These are phyloP conservation scores for Diadophis punctatus DNA, from an alignment of 2,113 vertebrate species.

Conservation along the genomic window DNA sequence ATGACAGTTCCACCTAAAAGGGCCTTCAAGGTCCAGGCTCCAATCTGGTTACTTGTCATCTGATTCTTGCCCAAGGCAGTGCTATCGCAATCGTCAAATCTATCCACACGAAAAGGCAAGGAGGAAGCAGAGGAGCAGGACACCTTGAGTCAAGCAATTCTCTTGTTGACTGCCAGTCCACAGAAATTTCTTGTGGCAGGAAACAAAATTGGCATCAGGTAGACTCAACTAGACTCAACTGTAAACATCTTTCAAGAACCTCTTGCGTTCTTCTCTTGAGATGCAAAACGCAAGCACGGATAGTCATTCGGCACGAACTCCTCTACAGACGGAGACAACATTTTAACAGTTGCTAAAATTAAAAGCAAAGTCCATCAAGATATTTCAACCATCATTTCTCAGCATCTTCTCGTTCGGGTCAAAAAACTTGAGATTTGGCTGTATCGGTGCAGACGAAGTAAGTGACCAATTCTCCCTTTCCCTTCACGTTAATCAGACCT, in stretches of 20 bases:
- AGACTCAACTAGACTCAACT: background rate
- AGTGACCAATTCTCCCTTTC: constrained; percentile 93
- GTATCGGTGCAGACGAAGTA: constrained; percentile 95
- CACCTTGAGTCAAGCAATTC: rapidly evolving
- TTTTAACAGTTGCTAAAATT: constrained; percentile 20
- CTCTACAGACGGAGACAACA: constrained; percentile 58
- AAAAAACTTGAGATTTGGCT: constrained; percentile 85
- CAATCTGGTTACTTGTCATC: background rate
- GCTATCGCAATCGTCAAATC: background rate
- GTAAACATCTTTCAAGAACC: background rate
- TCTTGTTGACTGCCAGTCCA: constrained; percentile 13
- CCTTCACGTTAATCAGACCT: constrained; percentile 93
- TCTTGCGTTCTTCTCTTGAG: constrained; percentile 33
- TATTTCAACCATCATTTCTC: background rate
- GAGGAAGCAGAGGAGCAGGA: background rate
- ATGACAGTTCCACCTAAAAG: background rate
- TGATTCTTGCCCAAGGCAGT: background rate
- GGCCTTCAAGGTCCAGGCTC: too few relatives aligned
- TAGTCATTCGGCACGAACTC: constrained; percentile 32
- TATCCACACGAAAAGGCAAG: background rate
- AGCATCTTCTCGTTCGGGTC: constrained; percentile 78
- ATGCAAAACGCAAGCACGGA: constrained; percentile 8
- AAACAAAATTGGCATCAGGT: background rate
- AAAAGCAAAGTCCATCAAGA: background rate
- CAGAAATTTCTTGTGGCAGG: background rate